phyloP scores from a whole-genome alignment of 2,797 vertebrate genomes.

The Pangasius macronema region DNA sequence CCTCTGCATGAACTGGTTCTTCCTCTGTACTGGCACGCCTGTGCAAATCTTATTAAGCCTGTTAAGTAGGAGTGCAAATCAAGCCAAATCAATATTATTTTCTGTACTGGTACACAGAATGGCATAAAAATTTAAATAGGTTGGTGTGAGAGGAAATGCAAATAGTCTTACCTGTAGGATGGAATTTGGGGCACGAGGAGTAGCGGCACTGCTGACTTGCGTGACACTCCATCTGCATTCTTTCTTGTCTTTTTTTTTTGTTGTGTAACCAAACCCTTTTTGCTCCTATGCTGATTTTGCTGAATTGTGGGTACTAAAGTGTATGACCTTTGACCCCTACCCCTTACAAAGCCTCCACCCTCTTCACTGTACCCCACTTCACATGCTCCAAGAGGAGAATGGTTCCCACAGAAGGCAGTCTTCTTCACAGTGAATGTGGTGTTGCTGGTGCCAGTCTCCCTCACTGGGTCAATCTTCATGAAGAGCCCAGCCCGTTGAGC shows the following conservation, averaged over 20 bases:
- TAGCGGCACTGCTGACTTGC: constrained; percentile 76
- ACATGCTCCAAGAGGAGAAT: constrained; percentile 81
- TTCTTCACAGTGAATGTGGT: constrained; percentile 97
- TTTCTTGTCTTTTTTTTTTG: constrained; percentile 82
- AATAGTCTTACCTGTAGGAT: constrained; percentile 84
- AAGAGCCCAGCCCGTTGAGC: constrained; percentile 93
- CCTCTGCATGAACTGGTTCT: constrained; percentile 97
- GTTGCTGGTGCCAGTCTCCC: constrained; percentile 88
- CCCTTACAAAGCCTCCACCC: constrained; percentile 72
- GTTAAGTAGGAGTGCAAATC: constrained; percentile 34
- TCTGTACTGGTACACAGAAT: neutral
- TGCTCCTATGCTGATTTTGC: constrained; percentile 68
- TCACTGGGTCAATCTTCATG: constrained; percentile 97
- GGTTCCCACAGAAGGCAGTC: constrained; percentile 92
- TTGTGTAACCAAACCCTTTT: constrained; percentile 76
- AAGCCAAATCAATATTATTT: neutral
- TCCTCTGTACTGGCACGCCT: constrained; percentile 91
- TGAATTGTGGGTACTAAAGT: constrained; percentile 72
- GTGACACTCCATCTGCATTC: constrained; percentile 69
- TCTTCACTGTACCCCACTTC: constrained; percentile 75
- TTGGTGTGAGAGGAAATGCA: neutral
- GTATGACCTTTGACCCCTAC: constrained; percentile 76
- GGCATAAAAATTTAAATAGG: neutral
- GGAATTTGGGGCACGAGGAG: constrained; percentile 91
- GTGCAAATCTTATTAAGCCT: constrained; percentile 98